Percentiles rank a stretch among this genome's conserved stretches.
Conservation (phyloP, 92 coral and sea anemone genomes). For the Porites rus region DNA sequence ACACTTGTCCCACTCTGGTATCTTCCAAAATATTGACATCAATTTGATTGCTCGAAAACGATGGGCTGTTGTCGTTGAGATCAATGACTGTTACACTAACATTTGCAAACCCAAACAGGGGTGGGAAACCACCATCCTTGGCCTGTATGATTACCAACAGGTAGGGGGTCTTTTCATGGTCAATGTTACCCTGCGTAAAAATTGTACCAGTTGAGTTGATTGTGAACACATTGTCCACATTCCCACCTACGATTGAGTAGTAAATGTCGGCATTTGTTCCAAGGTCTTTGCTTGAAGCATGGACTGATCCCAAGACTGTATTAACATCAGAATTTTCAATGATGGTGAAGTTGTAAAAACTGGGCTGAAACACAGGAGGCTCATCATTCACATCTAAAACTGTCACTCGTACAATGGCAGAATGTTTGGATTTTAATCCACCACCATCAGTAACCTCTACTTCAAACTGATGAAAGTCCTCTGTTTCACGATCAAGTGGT, state of each 20-base stretch:
- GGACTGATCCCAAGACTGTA: conserved; percentile 78
- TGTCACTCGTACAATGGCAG: conserved; percentile 74
- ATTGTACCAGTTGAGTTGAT: conserved; percentile 88
- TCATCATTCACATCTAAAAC: conserved; percentile 95
- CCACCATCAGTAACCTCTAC: conserved; percentile 86
- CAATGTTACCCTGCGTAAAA: conserved; percentile 59
- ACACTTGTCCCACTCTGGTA: conserved; percentile 70
- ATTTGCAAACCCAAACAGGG: conserved; percentile 85
- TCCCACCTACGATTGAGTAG: conserved; percentile 72
- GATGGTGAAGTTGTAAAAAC: conserved; percentile 73
- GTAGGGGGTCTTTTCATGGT: conserved; percentile 78
- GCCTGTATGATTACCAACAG: conserved; percentile 79
- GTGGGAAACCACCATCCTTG: conserved; percentile 89
- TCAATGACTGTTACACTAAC: conserved; percentile 81
- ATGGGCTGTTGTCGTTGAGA: conserved; percentile 91
- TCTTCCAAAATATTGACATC: conserved; percentile 78
- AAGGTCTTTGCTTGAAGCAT: conserved; percentile 90
- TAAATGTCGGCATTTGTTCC: conserved; percentile 91
- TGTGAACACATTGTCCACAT: conserved; percentile 55
- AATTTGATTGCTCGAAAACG: conserved; percentile 68
- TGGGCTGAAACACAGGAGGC: conserved; percentile 82
- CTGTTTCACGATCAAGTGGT: conserved; percentile 86
- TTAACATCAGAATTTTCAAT: conserved; percentile 70
- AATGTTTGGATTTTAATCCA: conserved; percentile 68
- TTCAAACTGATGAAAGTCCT: conserved; percentile 70